Percentiles rank a stretch among this genome's conserved stretches.
Conservation (phyloP, 2,113 vertebrate genomes). For the Cnemophilus loriae region DNA sequence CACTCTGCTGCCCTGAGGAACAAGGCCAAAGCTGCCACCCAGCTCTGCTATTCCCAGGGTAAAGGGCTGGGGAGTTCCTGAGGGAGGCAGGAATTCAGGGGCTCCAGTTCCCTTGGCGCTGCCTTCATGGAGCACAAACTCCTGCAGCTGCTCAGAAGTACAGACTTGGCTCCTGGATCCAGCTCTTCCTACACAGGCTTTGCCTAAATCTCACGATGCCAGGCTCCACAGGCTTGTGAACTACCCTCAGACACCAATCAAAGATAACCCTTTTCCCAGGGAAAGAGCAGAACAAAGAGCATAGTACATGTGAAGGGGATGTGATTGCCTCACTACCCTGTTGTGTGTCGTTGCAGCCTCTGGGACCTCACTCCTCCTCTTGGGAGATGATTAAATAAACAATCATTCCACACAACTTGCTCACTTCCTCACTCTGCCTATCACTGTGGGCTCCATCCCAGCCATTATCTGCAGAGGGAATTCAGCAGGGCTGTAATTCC, state of each 20-base stretch:
- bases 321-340: not conserved
- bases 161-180: not conserved
- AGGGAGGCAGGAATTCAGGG: not conserved
- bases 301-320: not conserved
- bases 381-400: not conserved
- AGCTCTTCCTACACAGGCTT: not conserved
- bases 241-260: not conserved
- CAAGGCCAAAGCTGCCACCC: not conserved
- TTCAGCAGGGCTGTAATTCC: not conserved
- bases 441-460: not conserved
- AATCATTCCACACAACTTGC: not conserved
- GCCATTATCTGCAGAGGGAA: not conserved
- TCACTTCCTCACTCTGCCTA: not conserved
- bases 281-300: not conserved
- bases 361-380: not conserved
- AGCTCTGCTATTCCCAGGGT: not conserved
- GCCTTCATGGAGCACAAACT: accelerated
- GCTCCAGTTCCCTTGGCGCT: not conserved
- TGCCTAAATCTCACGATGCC: not conserved
- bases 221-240: not conserved
- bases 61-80: not conserved
- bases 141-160: not conserved
- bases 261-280: not conserved
- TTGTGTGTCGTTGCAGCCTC: not conserved
- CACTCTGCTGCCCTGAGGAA: not conserved